phyloP scores from a whole-genome alignment of 2,888 invertebrate genomes.

The Patella pellucida region DNA sequence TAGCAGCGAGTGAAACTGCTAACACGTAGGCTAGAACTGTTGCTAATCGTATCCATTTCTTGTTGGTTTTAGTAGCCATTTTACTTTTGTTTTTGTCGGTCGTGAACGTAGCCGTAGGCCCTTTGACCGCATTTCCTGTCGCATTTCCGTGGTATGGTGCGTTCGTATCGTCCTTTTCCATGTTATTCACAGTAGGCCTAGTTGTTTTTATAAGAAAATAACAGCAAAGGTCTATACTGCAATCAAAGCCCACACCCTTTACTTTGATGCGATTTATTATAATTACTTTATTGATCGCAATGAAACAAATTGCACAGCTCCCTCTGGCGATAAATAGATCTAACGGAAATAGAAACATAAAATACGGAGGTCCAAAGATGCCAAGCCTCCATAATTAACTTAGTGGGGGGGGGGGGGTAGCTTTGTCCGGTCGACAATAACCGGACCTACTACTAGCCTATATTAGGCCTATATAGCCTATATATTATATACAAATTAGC shows the following conservation, averaged over 20 bases:
- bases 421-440: no score
- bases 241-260: background rate
- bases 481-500: no score
- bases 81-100: slow-evolving; percentile 62
- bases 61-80: slow-evolving; percentile 72
- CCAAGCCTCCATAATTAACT: no score
- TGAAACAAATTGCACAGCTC: no score
- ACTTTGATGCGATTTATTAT: no score
- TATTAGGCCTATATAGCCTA: no score
- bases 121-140: slow-evolving; percentile 38
- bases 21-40: slow-evolving; percentile 94
- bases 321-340: no score
- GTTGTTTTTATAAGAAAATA: background rate
- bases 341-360: no score
- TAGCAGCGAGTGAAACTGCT: slow-evolving; percentile 93
- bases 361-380: no score
- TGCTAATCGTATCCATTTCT: slow-evolving; percentile 89
- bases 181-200: slow-evolving; percentile 18
- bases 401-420: no score
- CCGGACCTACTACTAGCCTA: no score
- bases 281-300: no score
- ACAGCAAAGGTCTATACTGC: background rate
- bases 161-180: slow-evolving; percentile 52
- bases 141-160: slow-evolving; percentile 49
- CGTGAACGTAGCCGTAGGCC: slow-evolving; percentile 53